phyloP scores from a whole-genome alignment of 2,113 vertebrate species.

The Emydura subglobosa region DNA sequence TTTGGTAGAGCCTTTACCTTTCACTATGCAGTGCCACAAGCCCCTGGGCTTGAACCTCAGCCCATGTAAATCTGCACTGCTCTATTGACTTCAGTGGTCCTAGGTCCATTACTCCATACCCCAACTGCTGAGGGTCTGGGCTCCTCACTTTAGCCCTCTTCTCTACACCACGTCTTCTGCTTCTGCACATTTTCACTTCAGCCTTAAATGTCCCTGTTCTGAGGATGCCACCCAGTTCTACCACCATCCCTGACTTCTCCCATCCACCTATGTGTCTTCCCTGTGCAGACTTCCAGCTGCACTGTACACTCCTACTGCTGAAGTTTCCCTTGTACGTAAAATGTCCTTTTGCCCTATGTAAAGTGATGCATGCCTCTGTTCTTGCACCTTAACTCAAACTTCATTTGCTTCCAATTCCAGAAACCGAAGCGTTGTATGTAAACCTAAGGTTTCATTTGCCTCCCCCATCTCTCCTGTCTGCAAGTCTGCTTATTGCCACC shows the following conservation, averaged over 20 bases:
- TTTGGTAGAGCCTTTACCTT: background rate
- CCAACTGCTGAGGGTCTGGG: background rate
- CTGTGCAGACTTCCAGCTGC: background rate
- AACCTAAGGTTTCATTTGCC: background rate
- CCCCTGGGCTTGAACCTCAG: background rate
- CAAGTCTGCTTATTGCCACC: slow-evolving; percentile 2
- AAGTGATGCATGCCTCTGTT: background rate
- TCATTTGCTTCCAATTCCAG: background rate
- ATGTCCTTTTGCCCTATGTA: background rate
- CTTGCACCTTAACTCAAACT: background rate
- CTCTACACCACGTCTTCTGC: background rate
- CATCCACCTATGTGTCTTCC: background rate
- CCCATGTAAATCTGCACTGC: background rate
- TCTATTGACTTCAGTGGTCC: background rate
- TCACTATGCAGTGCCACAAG: background rate
- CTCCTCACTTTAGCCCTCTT: background rate
- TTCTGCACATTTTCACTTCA: background rate
- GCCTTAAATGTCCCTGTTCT: background rate
- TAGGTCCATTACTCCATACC: background rate
- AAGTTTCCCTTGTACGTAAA: background rate
- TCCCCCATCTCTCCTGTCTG: slow-evolving; percentile 2
- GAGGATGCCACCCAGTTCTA: background rate
- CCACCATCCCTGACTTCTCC: background rate
- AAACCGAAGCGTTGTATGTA: background rate
- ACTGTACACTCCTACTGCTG: background rate